Percentiles rank a stretch among this genome's conserved stretches.
Evolutionary conservation across 2,888 invertebrate genomes (phyloP).

Genomic region (Sphaerophoria taeniata): DNA sequence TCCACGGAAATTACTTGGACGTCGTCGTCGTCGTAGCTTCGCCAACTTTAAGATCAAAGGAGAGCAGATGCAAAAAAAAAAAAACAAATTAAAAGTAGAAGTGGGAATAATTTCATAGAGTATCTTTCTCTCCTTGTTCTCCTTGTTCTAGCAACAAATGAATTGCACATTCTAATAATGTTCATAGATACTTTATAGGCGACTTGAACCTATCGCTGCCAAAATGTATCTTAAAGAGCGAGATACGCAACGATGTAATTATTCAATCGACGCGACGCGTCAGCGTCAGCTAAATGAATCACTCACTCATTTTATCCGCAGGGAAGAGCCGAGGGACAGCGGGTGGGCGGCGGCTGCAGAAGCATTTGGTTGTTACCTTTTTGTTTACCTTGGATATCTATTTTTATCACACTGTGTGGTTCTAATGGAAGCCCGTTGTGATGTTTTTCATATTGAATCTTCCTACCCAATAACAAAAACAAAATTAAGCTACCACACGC

Average conservation of each 20-base stretch:
- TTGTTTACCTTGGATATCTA: slow-evolving; percentile 72
- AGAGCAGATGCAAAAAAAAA: slow-evolving; percentile 18
- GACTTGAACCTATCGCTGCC: slow-evolving; percentile 47
- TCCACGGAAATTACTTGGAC: slow-evolving; percentile 48
- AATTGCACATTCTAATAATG: neutral
- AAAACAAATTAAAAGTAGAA: slow-evolving; percentile 7
- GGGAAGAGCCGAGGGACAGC: neutral
- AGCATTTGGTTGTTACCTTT: slow-evolving; percentile 48
- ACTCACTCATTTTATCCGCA: slow-evolving; percentile 61
- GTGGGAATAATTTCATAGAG: neutral
- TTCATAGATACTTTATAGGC: slow-evolving; percentile 17
- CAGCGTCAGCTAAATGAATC: slow-evolving; percentile 53
- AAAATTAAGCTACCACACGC: slow-evolving; percentile 29
- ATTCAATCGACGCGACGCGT: slow-evolving; percentile 41
- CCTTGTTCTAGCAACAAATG: slow-evolving; percentile 11
- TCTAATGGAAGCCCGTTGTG: slow-evolving; percentile 57
- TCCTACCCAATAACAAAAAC: slow-evolving; percentile 35
- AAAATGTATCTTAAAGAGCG: slow-evolving; percentile 29
- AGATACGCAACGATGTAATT: slow-evolving; percentile 15
- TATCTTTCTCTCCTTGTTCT: slow-evolving; percentile 20
- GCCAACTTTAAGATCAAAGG: slow-evolving; percentile 57
- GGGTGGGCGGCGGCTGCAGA: neutral
- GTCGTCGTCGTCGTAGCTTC: neutral
- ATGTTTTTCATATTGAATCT: slow-evolving; percentile 57
- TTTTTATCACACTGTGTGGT: slow-evolving; percentile 65